Conservation (phyloP, 2,888 invertebrate species). For the Netelia inedita region DNA sequence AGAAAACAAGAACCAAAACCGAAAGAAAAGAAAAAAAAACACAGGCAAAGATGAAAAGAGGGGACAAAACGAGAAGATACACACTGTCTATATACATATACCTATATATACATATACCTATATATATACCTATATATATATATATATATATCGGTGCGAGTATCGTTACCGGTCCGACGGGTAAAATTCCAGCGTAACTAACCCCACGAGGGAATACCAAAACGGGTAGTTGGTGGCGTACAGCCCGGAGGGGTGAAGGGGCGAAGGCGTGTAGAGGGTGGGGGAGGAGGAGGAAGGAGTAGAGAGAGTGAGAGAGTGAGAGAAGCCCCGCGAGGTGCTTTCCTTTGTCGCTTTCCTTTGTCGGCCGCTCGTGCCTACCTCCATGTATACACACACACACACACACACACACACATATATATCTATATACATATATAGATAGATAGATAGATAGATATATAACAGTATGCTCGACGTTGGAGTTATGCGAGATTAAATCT, state of each 20-base stretch:
- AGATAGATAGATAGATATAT: no score
- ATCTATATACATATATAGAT: no score
- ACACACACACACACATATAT: neutral
- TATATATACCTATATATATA: conserved; percentile 40
- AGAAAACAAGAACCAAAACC: no score
- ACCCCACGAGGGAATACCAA: conserved; percentile 65
- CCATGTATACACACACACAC: neutral
- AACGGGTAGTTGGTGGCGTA: conserved; percentile 56
- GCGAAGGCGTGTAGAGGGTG: neutral
- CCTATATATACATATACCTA: conserved; percentile 9
- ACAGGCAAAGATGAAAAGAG: neutral
- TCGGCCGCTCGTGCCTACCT: conserved; percentile 25
- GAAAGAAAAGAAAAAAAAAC: neutral
- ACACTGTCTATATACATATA: conserved; percentile 29
- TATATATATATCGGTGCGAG: conserved; percentile 39
- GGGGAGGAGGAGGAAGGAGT: neutral
- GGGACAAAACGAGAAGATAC: neutral
- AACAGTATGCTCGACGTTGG: conserved; percentile 15
- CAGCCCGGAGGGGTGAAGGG: conserved; percentile 16
- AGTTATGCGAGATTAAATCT: conserved; percentile 70
- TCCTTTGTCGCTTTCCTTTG: conserved; percentile 56
- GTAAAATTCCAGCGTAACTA: conserved; percentile 69
- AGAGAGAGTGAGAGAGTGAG: conserved; percentile 18
- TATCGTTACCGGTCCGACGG: conserved; percentile 58
- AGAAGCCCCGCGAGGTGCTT: conserved; percentile 43